Base-by-base conservation (phyloP, 2,113 vertebrate species). In the Piaya cayana region DNA sequence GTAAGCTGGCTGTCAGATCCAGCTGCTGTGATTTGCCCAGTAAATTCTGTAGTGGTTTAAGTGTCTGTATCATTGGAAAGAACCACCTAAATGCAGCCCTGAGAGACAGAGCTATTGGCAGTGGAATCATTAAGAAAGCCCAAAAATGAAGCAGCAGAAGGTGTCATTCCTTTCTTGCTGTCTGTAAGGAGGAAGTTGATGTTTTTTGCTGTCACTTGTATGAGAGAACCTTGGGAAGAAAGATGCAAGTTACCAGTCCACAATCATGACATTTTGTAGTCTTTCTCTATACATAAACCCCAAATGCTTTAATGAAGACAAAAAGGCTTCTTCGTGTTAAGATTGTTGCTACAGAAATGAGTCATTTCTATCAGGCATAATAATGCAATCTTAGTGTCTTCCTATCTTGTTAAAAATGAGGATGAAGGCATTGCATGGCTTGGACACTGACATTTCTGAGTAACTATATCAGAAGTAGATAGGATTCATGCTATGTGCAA, bases 381-480 rank as follows among this genome's bases (percentile, higher is more conserved):
- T 77, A 45, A 49, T 72, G 15, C 20, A 65, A 2, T 39, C 32
- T 63, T 59, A 25, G 14, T 47, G 27, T 88, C n/a, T 82, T 64
- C 25, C 19, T 42, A 0, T 34, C 27, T 65, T 15, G 3, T 47
- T 79, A 34, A 43, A 50, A 74, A 49, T 60, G 58, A 69, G 13
- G 18, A 56, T 37, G 32, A 12, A 2, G 2, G 16, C 11, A 6
- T 67, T 12, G 1, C 50, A 19, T 2, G 11, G 12, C 8, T 36
- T 62, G 36, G 9, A 43, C 60, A 30, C 50, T 59, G 43, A 42
- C 2, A 5, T 72, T 85, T 76, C 45, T 53, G 27, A 70, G 16
- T 29, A 53, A 7, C 36, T 86, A 0, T 18, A 0, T 18, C 3
- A 0, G 50, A 42, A 59, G n/a, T 42, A 67, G 26, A 27, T 52